phyloP scores from a whole-genome alignment of 1,140 invertebrate genomes.

The Centruroides sculpturatus region DNA sequence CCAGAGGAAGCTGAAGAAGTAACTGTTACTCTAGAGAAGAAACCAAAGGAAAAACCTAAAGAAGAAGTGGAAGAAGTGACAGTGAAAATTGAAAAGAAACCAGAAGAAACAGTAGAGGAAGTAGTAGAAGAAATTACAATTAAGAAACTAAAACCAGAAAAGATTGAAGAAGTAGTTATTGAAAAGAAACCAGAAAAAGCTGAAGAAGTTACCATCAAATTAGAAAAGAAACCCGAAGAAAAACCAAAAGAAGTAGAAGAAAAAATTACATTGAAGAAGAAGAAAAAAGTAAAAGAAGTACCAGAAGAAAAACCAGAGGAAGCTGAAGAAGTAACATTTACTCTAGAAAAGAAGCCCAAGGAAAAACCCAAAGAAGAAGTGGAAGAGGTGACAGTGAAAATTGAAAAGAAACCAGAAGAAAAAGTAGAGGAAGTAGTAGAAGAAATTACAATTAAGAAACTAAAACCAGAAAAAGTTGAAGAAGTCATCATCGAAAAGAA shows the following conservation, averaged over 20 bases:
- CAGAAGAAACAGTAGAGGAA: constrained; percentile 6
- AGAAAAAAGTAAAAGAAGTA: constrained; percentile 11
- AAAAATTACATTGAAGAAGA: background rate
- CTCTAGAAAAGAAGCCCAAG: constrained; percentile 15
- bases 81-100: constrained; percentile 1
- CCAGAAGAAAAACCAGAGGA: background rate
- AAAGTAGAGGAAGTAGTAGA: constrained; percentile 3
- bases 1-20: background rate
- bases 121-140: constrained; percentile 10
- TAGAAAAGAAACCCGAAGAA: constrained; percentile 13
- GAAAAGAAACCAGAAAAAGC: constrained; percentile 20
- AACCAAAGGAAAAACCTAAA: constrained; percentile 23
- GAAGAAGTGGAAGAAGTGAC: constrained; percentile 10
- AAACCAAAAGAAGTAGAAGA: background rate
- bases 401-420: background rate
- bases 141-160: constrained; percentile 12
- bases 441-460: constrained; percentile 19
- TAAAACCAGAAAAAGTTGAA: constrained; percentile 24
- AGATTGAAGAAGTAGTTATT: constrained; percentile 14
- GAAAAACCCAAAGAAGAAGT: constrained; percentile 2
- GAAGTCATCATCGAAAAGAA: constrained; percentile 22
- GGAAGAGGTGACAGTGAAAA: constrained; percentile 2
- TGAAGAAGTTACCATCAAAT: constrained; percentile 11
- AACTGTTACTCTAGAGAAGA: constrained; percentile 25
- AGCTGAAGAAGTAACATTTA: constrained; percentile 9